Conservation (phyloP, 2,888 invertebrate species). For the Protophormia terraenovae region DNA sequence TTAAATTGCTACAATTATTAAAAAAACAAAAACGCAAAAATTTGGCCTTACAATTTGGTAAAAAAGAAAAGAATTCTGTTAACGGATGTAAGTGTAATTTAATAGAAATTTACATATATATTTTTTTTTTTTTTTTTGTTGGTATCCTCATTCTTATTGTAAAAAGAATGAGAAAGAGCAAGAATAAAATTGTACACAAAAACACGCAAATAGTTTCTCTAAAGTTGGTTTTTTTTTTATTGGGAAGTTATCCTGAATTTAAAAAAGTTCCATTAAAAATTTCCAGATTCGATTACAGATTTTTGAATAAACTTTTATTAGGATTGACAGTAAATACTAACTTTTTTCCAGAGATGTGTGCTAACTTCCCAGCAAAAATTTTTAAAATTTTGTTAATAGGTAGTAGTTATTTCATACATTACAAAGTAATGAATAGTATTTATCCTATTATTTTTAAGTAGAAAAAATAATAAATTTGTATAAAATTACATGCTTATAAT, state of each 20-base stretch:
- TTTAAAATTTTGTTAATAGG: too few relatives aligned
- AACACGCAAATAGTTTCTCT: constrained; percentile 41
- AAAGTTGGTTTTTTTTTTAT: neutral
- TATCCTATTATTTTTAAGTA: too few relatives aligned
- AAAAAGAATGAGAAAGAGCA: neutral
- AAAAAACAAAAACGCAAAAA: neutral
- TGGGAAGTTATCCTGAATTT: constrained; percentile 3
- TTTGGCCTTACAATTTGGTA: neutral
- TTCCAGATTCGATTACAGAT: too few relatives aligned
- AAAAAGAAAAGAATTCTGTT: constrained; percentile 22
- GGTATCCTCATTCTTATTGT: neutral
- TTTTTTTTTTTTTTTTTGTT: neutral
- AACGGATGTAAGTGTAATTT: constrained; percentile 49
- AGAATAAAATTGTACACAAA: neutral
- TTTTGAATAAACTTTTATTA: too few relatives aligned
- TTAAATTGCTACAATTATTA: constrained; percentile 4
- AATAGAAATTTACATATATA: constrained; percentile 54
- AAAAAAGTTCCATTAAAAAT: too few relatives aligned
- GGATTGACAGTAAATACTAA: too few relatives aligned
- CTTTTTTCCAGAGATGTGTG: too few relatives aligned
- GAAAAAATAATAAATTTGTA: too few relatives aligned
- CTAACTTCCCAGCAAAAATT: too few relatives aligned
- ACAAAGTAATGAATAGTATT: too few relatives aligned
- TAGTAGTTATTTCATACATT: too few relatives aligned
- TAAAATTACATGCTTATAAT: too few relatives aligned